phyloP scores from a whole-genome alignment of 2,888 invertebrate genomes.

The Drosophila yooni region DNA sequence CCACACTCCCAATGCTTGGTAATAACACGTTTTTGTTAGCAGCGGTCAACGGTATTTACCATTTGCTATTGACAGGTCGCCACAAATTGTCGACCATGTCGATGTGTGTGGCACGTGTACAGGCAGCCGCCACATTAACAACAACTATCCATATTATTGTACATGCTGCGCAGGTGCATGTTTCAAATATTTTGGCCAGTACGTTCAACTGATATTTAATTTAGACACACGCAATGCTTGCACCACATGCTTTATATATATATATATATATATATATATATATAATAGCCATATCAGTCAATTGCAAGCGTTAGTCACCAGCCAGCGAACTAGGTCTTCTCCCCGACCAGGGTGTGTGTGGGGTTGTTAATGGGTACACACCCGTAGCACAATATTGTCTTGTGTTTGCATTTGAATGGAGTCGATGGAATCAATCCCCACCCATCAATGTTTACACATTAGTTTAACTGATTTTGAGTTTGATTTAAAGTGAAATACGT shows the following conservation, averaged over 20 bases:
- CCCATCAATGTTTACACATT: neutral
- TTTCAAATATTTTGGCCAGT: conserved; percentile 9
- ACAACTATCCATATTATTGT: neutral
- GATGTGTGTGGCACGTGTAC: conserved; percentile 26
- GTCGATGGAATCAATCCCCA: neutral
- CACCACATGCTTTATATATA: conserved; percentile 1
- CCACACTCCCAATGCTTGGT: neutral
- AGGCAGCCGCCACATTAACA: conserved; percentile 6
- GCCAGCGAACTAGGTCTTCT: neutral
- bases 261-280: neutral
- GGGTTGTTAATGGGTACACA: neutral
- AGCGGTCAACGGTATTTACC: conserved; percentile 5
- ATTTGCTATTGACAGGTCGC: conserved; percentile 29
- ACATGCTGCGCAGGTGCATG: conserved; percentile 4
- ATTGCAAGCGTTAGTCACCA: neutral
- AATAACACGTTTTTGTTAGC: conserved; percentile 25
- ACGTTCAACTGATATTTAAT: conserved; percentile 11
- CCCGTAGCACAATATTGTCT: neutral
- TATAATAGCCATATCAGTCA: neutral
- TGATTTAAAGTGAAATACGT: neutral
- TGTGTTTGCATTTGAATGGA: neutral
- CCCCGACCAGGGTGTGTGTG: neutral
- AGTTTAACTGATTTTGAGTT: neutral
- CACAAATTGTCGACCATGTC: conserved; percentile 19
- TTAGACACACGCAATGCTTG: conserved; percentile 6